A percentile compares a stretch with the other conserved stretches of the same genome.
These are phyloP conservation scores for Drosophila orena DNA, from an alignment of 1,140 invertebrate genomes.

Conservation along the genomic window DNA sequence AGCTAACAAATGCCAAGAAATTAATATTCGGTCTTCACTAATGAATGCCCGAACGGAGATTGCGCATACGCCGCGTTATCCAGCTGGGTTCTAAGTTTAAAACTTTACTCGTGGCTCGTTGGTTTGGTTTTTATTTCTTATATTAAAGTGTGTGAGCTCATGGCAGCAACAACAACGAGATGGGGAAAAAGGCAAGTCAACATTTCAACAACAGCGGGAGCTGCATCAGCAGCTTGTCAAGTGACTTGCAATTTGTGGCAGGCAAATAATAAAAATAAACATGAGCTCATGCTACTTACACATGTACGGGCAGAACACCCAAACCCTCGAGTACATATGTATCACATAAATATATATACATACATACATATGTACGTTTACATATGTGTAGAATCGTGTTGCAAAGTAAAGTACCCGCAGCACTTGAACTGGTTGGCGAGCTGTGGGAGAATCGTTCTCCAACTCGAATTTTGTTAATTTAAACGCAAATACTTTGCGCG, in stretches of 20 bases:
- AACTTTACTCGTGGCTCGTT: slow-evolving; percentile 30
- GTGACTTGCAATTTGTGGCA: slow-evolving; percentile 84
- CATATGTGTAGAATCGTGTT: slow-evolving; percentile 19
- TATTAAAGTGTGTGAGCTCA: slow-evolving; percentile 59
- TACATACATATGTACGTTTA: too few species aligned
- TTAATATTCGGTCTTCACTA: slow-evolving; percentile 64
- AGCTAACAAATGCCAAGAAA: slow-evolving; percentile 66
- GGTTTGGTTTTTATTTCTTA: slow-evolving; percentile 25
- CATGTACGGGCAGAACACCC: slow-evolving; percentile 67
- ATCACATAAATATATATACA: slow-evolving; percentile 9
- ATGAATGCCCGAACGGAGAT: slow-evolving; percentile 47
- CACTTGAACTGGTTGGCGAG: slow-evolving; percentile 65
- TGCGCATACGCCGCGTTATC: slow-evolving; percentile 68
- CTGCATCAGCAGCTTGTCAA: slow-evolving; percentile 85
- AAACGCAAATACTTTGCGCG: slow-evolving; percentile 50
- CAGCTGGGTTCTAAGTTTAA: slow-evolving; percentile 53
- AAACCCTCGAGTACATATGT: slow-evolving; percentile 25
- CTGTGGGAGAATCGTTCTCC: slow-evolving; percentile 58
- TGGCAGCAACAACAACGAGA: slow-evolving; percentile 39
- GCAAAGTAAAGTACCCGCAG: slow-evolving; percentile 71
- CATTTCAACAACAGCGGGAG: slow-evolving; percentile 85
- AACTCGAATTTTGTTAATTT: slow-evolving; percentile 62
- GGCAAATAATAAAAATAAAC: slow-evolving; percentile 83
- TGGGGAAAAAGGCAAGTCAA: slow-evolving; percentile 80
- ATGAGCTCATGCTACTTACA: slow-evolving; percentile 84